These are phyloP conservation scores for Cotesia glomerata DNA, from an alignment of 1,140 invertebrate species.

Conservation along the genomic window DNA sequence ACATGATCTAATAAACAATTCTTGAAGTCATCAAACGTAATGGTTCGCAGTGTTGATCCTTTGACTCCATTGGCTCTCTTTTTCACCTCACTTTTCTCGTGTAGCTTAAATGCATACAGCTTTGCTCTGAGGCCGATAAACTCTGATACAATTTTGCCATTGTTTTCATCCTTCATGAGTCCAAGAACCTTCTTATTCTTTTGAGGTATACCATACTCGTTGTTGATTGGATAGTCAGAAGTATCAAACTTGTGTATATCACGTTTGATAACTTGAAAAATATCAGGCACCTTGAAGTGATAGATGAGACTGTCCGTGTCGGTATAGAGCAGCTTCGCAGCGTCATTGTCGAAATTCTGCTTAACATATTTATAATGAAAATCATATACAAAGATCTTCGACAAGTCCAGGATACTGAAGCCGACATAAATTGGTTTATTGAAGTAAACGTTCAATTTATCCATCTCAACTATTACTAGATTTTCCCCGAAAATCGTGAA, in stretches of 20 bases:
- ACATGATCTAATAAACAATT: slow-evolving; percentile 9
- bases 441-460: too few species aligned
- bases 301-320: slow-evolving; percentile 7
- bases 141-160: neutral
- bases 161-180: neutral
- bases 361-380: slow-evolving; percentile 7
- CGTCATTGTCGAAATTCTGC: neutral
- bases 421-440: slow-evolving; percentile 6
- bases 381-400: slow-evolving; percentile 1
- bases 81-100: neutral
- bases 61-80: slow-evolving; percentile 34
- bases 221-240: neutral
- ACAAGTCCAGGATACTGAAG: neutral
- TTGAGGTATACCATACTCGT: neutral
- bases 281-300: neutral
- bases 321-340: neutral
- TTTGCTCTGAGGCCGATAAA: slow-evolving; percentile 3
- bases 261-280: slow-evolving; percentile 10
- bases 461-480: too few species aligned
- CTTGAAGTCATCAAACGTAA: slow-evolving; percentile 26
- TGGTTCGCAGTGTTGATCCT: slow-evolving; percentile 5
- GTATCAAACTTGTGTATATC: slow-evolving; percentile 13
- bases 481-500: too few species aligned
- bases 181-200: neutral
- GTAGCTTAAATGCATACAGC: neutral